Evolutionary conservation across 2,888 invertebrate genomes (phyloP), one percentile per base, ranked within the genome.

Genomic region (Adelphocoris suturalis): DNA sequence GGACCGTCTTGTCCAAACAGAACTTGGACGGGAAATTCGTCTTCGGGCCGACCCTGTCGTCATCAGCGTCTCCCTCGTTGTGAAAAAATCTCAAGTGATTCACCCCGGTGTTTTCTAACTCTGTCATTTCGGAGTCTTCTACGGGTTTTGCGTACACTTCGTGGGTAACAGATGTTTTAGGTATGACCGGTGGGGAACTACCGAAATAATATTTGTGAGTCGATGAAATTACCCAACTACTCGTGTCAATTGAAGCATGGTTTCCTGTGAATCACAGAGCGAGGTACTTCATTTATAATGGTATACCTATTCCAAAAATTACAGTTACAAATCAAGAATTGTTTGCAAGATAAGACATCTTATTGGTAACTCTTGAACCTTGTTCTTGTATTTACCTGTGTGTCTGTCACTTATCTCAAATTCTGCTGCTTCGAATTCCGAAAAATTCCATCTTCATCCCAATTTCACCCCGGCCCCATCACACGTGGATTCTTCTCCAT

Each of bases 171-270:
- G 87, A 55, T 37, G 87, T 27, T 76, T 19, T 76, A 0, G 87
- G 87, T 27, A 57, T 75, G 0, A 57, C 55, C n/a, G 87, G 87
- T n/a, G 87, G 87, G 13, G 87, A 46, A 47, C 76, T 23, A 76
- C 87, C 87, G 76, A 87, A 87, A 27, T 48, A 87, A 52, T 76
- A 87, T 87, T 87, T 55, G 76, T 87, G 87, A 14, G 85, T 61
- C 16, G 85, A 46, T 5, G 85, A 85, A 27, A 85, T 85, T n/a
- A 85, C 85, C 85, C 85, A 85, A 16, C 23, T 61, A 46, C 85
- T 85, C 61, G 85, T 85, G 61, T 85, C 85, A 37, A 85, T 85
- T 85, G 85, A 57, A 27, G 85, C 61, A 16, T 57, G 28, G 13
- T 82, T 27, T 52, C 48, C 52, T 52, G 46, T 82, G 48, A 52